phyloP scores from a whole-genome alignment of 2,113 vertebrate genomes.

The Myodes glareolus region DNA sequence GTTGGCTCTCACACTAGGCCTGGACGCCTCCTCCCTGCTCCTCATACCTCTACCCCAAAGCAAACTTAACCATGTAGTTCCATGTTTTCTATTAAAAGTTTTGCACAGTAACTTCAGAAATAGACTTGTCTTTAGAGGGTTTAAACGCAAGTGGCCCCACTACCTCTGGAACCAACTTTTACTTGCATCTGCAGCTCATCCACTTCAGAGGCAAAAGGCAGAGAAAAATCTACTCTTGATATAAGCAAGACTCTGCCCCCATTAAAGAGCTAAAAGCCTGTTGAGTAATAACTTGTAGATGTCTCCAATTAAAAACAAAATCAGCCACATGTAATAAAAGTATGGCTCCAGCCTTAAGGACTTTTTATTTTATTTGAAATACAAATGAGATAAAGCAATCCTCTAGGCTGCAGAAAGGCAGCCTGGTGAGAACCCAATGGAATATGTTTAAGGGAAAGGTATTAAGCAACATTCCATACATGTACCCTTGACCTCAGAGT shows the following conservation, averaged over 20 bases:
- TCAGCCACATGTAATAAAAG: background rate
- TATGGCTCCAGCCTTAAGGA: background rate
- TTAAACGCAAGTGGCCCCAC: background rate
- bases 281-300: background rate
- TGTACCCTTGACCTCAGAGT: background rate
- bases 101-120: background rate
- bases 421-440: background rate
- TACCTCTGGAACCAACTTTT: background rate
- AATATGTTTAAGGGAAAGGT: background rate
- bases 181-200: background rate
- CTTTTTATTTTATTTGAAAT: slow-evolving; percentile 5
- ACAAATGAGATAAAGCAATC: background rate
- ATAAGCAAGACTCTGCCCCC: background rate
- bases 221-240: background rate
- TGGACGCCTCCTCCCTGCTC: background rate
- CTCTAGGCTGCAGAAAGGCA: background rate
- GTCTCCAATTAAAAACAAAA: background rate
- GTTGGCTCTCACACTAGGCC: background rate
- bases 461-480: background rate
- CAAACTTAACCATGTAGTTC: background rate
- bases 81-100: background rate
- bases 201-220: slow-evolving; percentile 15
- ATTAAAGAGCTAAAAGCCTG: background rate
- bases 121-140: background rate
- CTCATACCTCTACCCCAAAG: background rate